Conservation (phyloP, 2,113 vertebrate species). For the Sclerurus mexicanus region DNA sequence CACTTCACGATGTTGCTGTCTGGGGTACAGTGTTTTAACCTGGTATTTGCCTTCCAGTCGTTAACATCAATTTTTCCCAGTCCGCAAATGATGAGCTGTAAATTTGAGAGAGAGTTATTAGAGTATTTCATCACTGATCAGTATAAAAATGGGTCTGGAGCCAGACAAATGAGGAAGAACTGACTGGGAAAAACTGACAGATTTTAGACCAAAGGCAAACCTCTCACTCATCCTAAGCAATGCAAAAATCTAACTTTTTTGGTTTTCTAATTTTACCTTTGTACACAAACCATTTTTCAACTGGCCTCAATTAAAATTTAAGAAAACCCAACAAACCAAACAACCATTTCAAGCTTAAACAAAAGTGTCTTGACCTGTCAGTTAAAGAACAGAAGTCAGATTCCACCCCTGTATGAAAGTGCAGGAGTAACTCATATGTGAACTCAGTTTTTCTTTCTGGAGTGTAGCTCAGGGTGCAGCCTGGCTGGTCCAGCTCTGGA, state of each 20-base stretch:
- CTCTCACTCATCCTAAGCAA: neutral
- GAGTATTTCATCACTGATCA: neutral
- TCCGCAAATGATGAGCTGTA: slow-evolving; percentile 94
- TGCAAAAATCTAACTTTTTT: neutral
- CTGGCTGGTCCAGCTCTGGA: neutral
- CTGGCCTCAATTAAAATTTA: neutral
- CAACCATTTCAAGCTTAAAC: neutral
- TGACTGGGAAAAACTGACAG: neutral
- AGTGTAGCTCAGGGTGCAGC: neutral
- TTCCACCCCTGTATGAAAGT: neutral
- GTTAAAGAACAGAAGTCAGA: neutral
- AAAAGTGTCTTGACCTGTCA: neutral
- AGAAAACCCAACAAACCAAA: neutral
- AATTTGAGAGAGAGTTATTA: neutral
- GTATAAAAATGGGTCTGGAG: neutral
- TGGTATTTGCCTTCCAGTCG: slow-evolving; percentile 98
- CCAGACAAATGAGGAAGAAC: neutral
- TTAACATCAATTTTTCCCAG: slow-evolving; percentile 97
- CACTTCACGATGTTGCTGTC: slow-evolving; percentile 97
- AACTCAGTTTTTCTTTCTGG: neutral
- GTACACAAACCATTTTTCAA: neutral
- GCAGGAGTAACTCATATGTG: neutral
- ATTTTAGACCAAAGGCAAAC: neutral
- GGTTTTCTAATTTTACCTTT: neutral
- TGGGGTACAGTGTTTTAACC: slow-evolving; percentile 95